Evolutionary conservation across 2,888 invertebrate genomes (phyloP).

Genomic region (Metopia argyrocephala): DNA sequence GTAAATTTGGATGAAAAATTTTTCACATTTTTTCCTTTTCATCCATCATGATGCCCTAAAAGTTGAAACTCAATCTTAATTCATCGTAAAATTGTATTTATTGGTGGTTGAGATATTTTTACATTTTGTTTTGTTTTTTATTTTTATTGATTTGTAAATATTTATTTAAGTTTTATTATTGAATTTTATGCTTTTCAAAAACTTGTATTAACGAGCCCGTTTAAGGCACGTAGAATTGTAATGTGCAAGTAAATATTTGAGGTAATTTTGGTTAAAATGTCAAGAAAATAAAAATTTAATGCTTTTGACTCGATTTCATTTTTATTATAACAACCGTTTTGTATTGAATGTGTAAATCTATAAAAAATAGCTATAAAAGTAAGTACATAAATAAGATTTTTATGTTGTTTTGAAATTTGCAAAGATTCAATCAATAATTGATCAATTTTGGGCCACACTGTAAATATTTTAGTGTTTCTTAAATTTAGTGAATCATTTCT

Average conservation of each 20-base stretch:
- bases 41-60: not conserved
- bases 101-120: not conserved
- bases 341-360: too few species aligned
- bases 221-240: constrained; percentile 25
- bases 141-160: constrained; percentile 66
- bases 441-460: too few species aligned
- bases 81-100: not conserved
- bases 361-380: too few species aligned
- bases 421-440: too few species aligned
- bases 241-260: constrained; percentile 58
- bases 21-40: not conserved
- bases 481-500: too few species aligned
- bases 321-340: not conserved
- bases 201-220: not conserved
- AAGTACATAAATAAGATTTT: too few species aligned
- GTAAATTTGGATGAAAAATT: constrained; percentile 55
- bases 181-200: constrained; percentile 13
- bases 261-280: constrained; percentile 49
- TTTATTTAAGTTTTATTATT: constrained; percentile 61
- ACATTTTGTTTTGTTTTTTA: constrained; percentile 11
- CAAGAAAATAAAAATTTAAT: constrained; percentile 3
- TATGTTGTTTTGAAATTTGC: too few species aligned
- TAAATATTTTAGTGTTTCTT: too few species aligned
- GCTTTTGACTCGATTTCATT: not conserved
- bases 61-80: not conserved